Evolutionary conservation across 2,888 invertebrate species (phyloP).

Genomic region (Candidula unifasciata): DNA sequence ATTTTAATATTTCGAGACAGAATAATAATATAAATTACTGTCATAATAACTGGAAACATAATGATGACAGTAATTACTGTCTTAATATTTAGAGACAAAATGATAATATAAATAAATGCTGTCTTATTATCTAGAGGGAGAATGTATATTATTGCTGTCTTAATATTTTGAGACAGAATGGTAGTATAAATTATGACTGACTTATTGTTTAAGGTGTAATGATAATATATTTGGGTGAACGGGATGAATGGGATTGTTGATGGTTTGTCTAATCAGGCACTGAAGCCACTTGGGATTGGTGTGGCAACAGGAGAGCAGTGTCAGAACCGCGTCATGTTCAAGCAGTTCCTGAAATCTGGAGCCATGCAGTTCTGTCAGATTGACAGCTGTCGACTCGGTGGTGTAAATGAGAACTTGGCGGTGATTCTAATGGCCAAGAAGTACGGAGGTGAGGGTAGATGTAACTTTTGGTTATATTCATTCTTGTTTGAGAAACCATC

Average conservation of each 20-base stretch:
- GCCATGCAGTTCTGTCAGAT: conserved; percentile 93
- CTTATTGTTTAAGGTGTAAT: not conserved
- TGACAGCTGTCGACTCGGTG: conserved; percentile 91
- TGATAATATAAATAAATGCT: not conserved
- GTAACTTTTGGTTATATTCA: not conserved
- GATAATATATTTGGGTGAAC: not conserved
- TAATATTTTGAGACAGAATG: not conserved
- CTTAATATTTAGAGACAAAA: too few species aligned
- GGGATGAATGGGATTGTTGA: not conserved
- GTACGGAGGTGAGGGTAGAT: conserved; percentile 82
- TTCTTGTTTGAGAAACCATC: not conserved
- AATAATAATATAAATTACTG: too few species aligned
- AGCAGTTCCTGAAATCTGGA: conserved; percentile 87
- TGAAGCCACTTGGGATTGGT: conserved; percentile 86
- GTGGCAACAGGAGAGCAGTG: conserved; percentile 96
- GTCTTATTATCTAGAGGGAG: not conserved
- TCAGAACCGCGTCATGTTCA: conserved; percentile 93
- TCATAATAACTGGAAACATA: too few species aligned
- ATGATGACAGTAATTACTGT: too few species aligned
- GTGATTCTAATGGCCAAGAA: conserved; percentile 94
- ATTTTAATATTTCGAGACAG: too few species aligned
- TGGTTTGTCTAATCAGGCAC: conserved; percentile 74
- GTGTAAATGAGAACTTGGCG: conserved; percentile 89
- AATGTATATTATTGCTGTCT: not conserved
- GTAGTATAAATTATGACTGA: not conserved